Base-by-base conservation (phyloP, 1,140 invertebrate genomes). In the Elymnias hypermnestra region DNA sequence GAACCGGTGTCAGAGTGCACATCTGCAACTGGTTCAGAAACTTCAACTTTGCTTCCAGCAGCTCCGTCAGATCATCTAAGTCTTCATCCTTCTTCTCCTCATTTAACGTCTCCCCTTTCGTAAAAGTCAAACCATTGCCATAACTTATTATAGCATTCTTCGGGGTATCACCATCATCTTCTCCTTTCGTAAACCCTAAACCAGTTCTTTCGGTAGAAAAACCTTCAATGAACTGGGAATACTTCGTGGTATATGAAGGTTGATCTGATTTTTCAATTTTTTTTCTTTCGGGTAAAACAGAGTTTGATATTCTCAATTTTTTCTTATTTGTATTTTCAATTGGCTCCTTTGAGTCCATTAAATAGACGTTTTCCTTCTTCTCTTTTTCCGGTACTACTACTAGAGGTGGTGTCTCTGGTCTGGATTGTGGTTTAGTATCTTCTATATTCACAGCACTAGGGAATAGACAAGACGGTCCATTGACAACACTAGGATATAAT, bases 211-310 rank as follows among this genome's bases (percentile, higher is more conserved):
- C 77, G 22, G 37, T 63, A 0, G 77, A 73, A 33, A 83, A 81
- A 0, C 83, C 79, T 54, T 83, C 83, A 37, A 83, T 77, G 15
- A 61, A 65, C 21, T 78, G 62, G 3, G 79, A 65, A 69, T 86
- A 86, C 38, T 83, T 83, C 0, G 82, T 85, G 1, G 79, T 85
- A 15, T 85, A 85, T 2, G 53, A 35, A 0, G 77, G 74, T 9
- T 61, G 35, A 54, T 75, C 71, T 4, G 42, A 38, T 45, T 64
- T 73, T 7, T 69, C 47, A 21, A 8, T 4, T 15, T 63, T 71
- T 15, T 69, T 76, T 2, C 66, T 40, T 3, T 72, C 72, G 22
- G 76, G 77, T 13, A 85, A 54, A 2, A 83, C 68, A 1, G 75
- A 81, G 43, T 76, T 82, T 0, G 76, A 78, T 43, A 83, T 81